Percentiles rank a stretch among this genome's conserved stretches.
These are phyloP conservation scores for Trachymyrmex septentrionalis DNA, from an alignment of 1,140 invertebrate genomes.

Conservation along the genomic window DNA sequence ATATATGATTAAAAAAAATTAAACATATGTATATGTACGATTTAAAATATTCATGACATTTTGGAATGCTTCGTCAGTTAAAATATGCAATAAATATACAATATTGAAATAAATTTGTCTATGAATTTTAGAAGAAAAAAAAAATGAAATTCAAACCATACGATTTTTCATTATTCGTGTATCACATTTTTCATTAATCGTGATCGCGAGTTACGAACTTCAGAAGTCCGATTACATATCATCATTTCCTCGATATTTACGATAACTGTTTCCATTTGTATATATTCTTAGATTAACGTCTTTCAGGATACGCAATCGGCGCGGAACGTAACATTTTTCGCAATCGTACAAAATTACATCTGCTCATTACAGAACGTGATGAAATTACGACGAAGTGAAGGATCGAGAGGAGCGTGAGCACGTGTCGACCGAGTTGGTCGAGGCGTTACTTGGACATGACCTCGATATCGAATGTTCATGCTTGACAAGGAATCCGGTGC, in stretches of 20 bases:
- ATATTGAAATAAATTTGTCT: not conserved
- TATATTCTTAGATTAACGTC: not conserved
- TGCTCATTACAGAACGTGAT: not conserved
- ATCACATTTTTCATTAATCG: not conserved
- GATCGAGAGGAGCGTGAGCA: constrained; percentile 20
- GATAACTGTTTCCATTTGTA: not conserved
- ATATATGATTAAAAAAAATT: not conserved
- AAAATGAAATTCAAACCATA: not conserved
- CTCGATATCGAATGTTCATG: constrained; percentile 76
- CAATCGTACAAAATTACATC: not conserved
- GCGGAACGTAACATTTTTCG: constrained; percentile 5
- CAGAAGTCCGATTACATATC: not conserved
- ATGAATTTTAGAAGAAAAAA: not conserved
- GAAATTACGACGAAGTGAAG: constrained; percentile 27
- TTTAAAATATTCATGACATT: not conserved
- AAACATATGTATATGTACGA: not conserved
- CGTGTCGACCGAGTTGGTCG: constrained; percentile 28
- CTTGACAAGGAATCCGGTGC: constrained; percentile 79
- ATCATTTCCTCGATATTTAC: not conserved
- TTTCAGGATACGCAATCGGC: constrained; percentile 10
- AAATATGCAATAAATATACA: not conserved
- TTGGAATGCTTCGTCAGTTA: not conserved
- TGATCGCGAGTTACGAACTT: not conserved
- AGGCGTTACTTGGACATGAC: constrained; percentile 55
- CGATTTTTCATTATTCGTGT: not conserved